Base-by-base conservation (phyloP, 1,140 invertebrate species). In the Steinernema khuongi region DNA sequence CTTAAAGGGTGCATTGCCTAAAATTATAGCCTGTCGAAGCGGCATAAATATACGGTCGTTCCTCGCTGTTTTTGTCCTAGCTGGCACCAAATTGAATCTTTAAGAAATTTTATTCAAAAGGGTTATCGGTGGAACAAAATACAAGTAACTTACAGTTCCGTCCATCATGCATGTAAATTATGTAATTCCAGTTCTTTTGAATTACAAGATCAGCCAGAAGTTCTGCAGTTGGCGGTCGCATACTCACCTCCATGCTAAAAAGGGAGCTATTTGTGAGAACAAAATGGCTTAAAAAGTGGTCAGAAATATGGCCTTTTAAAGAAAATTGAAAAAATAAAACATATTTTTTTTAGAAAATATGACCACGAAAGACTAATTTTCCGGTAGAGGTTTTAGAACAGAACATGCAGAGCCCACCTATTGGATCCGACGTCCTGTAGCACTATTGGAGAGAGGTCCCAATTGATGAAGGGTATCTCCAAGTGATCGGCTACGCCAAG, bases 191-290 rank as follows among this genome's bases (percentile, higher is more conserved):
- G 36, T 76, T 71, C 67, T 84, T 84, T 28, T 85, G 73, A 30
- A 84, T 33, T 26, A 84, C 81, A 36, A 84, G 77, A 76, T 84
- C 83, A 7, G 83, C 83, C 1, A 84, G 32, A 1, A 84, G 70
- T 77, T 83, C 79, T 30, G 79, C 73, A 36, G 74, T 82, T 30
- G 83, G 79, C 28, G 83, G 83, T n/a, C 83, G 78, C 19, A 84
- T 26, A 31, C 75, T 76, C 17, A 85, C 78, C 78, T 85, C 83
- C 67, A 84, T 85, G 60, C 79, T 85, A 69, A 77, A 80, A n/a
- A n/a, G n/a, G n/a, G n/a, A n/a, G n/a, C n/a, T n/a, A n/a, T n/a
- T n/a, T n/a, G n/a, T n/a, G n/a, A n/a, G 67, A 67, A 71, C 77
- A 74, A 18, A 50, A 79, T 66, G 19, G 68, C 26, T 73, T 72